phyloP scores from a whole-genome alignment of 1,140 invertebrate genomes.

The Paraescarpia echinospica region DNA sequence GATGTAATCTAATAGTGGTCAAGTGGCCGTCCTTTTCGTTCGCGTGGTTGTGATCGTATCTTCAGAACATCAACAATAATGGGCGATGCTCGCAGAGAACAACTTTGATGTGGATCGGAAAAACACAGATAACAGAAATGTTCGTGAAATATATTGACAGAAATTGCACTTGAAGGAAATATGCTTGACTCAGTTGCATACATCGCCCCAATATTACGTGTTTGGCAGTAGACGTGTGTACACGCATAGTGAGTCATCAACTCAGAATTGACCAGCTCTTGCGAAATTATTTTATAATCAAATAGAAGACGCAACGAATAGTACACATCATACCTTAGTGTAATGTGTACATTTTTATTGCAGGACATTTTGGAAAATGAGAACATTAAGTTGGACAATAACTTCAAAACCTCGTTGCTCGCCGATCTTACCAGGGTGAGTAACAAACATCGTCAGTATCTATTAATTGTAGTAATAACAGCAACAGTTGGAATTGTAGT shows the following conservation, averaged over 20 bases:
- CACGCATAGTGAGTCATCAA: background rate
- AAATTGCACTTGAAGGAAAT: background rate
- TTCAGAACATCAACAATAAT: background rate
- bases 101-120: background rate
- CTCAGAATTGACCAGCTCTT: background rate
- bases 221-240: background rate
- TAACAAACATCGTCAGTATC: slow-evolving; percentile 27
- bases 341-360: slow-evolving; percentile 17
- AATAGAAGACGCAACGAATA: background rate
- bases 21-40: background rate
- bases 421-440: slow-evolving; percentile 81
- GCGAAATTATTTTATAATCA: background rate
- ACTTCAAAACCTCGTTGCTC: slow-evolving; percentile 89
- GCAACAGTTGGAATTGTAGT: no score
- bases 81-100: background rate
- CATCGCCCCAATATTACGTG: background rate
- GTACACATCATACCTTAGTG: background rate
- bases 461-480: no score
- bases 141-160: background rate
- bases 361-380: slow-evolving; percentile 88
- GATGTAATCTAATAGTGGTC: no score
- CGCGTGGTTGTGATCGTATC: background rate
- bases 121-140: background rate
- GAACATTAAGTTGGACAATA: slow-evolving; percentile 83
- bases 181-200: background rate